These are phyloP conservation scores for Coenonympha glycerion DNA, from an alignment of 2,888 invertebrate species.

Conservation along the genomic window DNA sequence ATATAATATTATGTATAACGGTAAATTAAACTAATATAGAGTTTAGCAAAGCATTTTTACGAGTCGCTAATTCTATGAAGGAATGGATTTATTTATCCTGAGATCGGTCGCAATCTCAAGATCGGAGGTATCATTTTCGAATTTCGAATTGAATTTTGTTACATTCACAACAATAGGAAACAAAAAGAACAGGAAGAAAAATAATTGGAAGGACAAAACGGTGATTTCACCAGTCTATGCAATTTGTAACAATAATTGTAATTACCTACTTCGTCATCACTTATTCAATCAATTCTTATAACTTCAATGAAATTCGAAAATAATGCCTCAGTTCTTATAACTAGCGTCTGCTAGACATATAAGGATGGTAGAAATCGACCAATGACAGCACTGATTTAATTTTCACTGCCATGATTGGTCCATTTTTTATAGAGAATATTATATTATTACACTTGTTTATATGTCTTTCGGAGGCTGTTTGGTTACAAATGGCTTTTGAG, in stretches of 20 bases:
- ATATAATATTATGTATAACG: conserved; percentile 46
- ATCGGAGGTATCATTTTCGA: conserved; percentile 60
- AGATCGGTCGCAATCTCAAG: conserved; percentile 72
- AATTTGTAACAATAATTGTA: conserved; percentile 2
- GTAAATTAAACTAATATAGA: conserved; percentile 58
- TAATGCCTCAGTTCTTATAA: conserved; percentile 61
- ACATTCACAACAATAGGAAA: neutral
- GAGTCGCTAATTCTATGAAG: conserved; percentile 73
- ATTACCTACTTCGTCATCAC: conserved; percentile 14
- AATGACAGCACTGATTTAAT: conserved; percentile 68
- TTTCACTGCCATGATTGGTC: conserved; percentile 76
- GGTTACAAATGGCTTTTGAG: conserved; percentile 69
- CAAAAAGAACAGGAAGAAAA: neutral
- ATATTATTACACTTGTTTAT: conserved; percentile 67
- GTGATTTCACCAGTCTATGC: neutral
- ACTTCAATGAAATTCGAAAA: conserved; percentile 48
- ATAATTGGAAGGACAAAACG: neutral
- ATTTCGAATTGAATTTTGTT: conserved; percentile 35
- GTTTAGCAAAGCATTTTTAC: conserved; percentile 62
- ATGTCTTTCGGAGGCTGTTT: conserved; percentile 73
- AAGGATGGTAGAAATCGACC: conserved; percentile 68
- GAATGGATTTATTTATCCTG: conserved; percentile 52
- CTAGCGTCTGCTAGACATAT: conserved; percentile 72
- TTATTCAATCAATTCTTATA: conserved; percentile 13
- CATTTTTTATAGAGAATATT: conserved; percentile 64